phyloP scores from a whole-genome alignment of 2,113 vertebrate genomes.

The Ageneiosus marmoratus region DNA sequence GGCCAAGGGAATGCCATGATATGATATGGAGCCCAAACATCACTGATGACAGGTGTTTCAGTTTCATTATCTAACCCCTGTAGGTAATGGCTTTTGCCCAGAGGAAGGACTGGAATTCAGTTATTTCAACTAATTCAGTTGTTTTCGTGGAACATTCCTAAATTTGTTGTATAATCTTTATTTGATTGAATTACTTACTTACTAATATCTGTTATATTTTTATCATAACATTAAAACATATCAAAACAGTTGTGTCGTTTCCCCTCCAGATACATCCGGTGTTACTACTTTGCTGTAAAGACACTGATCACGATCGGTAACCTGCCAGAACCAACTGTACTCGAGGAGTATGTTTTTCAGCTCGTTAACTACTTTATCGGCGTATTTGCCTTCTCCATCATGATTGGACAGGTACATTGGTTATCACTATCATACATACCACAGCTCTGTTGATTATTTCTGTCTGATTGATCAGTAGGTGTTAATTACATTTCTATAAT shows the following conservation, averaged over 20 bases:
- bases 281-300: conserved; percentile 97
- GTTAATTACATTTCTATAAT: neutral
- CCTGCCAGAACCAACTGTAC: conserved; percentile 84
- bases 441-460: neutral
- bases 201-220: neutral
- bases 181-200: neutral
- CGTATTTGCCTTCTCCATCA: conserved; percentile 95
- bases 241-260: neutral
- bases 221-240: neutral
- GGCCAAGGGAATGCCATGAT: no score
- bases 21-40: no score
- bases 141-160: no score
- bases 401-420: conserved; percentile 93
- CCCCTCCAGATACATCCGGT: conserved; percentile 87
- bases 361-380: conserved; percentile 95
- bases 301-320: conserved; percentile 95
- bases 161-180: no score
- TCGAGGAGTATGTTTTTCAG: conserved; percentile 93
- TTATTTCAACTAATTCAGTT: no score
- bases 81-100: no score
- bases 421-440: neutral
- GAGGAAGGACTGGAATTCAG: no score
- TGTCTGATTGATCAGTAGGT: neutral
- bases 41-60: no score
- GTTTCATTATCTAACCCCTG: no score